Evolutionary conservation across 2,797 vertebrate species (phyloP), one percentile per base, ranked within the genome.

Genomic region (Ataeniobius toweri): DNA sequence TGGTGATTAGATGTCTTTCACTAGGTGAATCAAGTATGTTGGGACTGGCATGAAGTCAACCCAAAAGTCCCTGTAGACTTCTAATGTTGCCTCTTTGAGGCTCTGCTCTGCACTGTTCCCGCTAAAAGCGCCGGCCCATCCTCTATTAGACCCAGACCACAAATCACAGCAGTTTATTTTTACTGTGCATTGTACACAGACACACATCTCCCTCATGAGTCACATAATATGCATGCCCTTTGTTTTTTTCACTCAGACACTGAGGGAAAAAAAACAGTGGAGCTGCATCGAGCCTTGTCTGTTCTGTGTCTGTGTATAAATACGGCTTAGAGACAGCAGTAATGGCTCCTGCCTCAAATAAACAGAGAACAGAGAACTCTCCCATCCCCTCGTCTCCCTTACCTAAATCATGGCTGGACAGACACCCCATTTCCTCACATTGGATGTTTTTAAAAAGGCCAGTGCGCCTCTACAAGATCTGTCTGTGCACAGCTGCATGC

Each of bases 341-440:
- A 94, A 96, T 95, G 94, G 94, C 94, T 94, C 90, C 92, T 81
- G 93, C 93, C 94, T 95, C 93, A 96, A 96, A 96, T 95, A 95
- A 96, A 96, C 95, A 95, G 68, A 94, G 88, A 86, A 89, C 86
- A 86, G 86, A 92, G 89, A 90, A 92, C 90, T 87, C 92, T 90
- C 90, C 91, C 90, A 87, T 89, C 89, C 82, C 90, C 91, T 86
- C 88, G 88, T 93, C 88, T 91, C 89, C 89, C 85, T 86, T 89
- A 93, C 90, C 92, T 95, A 94, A 95, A 95, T 95, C 94, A 95
- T 85, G 83, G 86, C 84, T 90, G 93, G 89, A 94, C 92, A 87
- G 89, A 92, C 84, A 94, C 90, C 85, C 88, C 86, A 92, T 90
- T 94, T 95, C 94, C 93, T 94, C 89, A 83, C 74, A 1, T 81